These are phyloP conservation scores for Microtus pennsylvanicus DNA, from an alignment of 2,113 vertebrate genomes.

Conservation along the genomic window DNA sequence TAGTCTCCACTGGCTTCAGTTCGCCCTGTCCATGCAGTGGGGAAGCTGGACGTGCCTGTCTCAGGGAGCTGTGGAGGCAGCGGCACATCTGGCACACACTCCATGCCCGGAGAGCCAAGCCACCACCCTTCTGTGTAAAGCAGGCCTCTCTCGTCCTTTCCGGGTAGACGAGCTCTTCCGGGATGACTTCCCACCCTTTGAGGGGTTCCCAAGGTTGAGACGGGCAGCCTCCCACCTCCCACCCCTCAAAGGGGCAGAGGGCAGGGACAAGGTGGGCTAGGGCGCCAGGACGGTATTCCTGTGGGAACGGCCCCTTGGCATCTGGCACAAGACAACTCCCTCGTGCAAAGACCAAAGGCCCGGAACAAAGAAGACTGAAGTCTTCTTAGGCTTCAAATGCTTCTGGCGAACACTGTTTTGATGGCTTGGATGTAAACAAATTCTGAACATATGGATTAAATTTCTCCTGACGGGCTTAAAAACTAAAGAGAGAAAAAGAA, in stretches of 20 bases:
- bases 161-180: not conserved
- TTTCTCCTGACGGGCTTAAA: conserved; percentile 73
- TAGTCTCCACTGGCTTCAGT: not conserved
- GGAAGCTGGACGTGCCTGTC: not conserved
- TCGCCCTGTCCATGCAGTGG: not conserved
- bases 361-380: not conserved
- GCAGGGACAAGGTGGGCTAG: not conserved
- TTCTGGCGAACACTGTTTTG: conserved; percentile 61
- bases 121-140: fast-evolving
- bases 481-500: conserved; percentile 15
- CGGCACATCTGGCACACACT: not conserved
- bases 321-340: not conserved
- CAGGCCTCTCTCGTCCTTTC: not conserved
- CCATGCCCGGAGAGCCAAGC: not conserved
- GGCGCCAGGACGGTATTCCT: fast-evolving
- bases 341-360: conserved; percentile 63
- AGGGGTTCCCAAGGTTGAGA: not conserved
- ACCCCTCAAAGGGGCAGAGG: not conserved
- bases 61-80: fast-evolving
- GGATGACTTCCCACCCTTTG: not conserved
- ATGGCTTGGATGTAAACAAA: conserved; percentile 75
- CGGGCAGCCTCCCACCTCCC: not conserved
- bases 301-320: not conserved
- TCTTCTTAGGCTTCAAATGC: conserved; percentile 52
- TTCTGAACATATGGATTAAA: conserved; percentile 71